Conservation (phyloP, 2,113 vertebrate species). For the Verasper variegatus region DNA sequence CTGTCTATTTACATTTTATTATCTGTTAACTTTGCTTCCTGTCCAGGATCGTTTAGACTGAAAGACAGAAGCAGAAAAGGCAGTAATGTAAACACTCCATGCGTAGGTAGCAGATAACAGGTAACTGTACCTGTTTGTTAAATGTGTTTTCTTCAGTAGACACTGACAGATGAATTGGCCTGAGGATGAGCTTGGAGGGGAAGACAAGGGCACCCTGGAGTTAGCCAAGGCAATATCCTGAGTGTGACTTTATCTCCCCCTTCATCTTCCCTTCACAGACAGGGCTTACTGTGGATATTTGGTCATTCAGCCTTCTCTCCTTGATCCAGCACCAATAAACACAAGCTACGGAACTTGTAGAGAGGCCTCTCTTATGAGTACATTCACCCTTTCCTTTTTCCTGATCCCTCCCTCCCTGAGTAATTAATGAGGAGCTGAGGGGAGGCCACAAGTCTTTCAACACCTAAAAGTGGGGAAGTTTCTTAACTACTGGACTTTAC, state of each 20-base stretch:
- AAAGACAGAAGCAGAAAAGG: neutral
- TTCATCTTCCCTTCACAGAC: slow-evolving; percentile 55
- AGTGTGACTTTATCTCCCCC: slow-evolving; percentile 60
- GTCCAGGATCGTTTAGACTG: slow-evolving; percentile 12
- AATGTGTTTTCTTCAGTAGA: slow-evolving; percentile 37
- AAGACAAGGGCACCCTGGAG: slow-evolving; percentile 45
- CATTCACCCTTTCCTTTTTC: slow-evolving; percentile 40
- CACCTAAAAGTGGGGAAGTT: slow-evolving; percentile 57
- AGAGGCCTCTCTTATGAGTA: slow-evolving; percentile 25
- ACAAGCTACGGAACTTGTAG: slow-evolving; percentile 27
- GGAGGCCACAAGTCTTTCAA: slow-evolving; percentile 75
- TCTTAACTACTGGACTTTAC: slow-evolving; percentile 42
- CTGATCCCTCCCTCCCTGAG: slow-evolving; percentile 44
- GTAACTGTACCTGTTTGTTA: slow-evolving; percentile 38
- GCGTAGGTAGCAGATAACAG: neutral
- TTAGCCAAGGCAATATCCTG: slow-evolving; percentile 68
- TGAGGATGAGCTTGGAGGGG: slow-evolving; percentile 27
- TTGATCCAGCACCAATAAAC: slow-evolving; percentile 71
- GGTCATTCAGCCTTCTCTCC: slow-evolving; percentile 55
- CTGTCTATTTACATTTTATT: slow-evolving; percentile 9
- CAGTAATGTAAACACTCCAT: neutral
- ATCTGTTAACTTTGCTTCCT: neutral
- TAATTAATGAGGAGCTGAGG: slow-evolving; percentile 86
- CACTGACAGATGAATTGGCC: slow-evolving; percentile 43
- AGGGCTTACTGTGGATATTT: slow-evolving; percentile 60